phyloP scores from a whole-genome alignment of 2,888 invertebrate genomes.

The Ctenicera cuprea region DNA sequence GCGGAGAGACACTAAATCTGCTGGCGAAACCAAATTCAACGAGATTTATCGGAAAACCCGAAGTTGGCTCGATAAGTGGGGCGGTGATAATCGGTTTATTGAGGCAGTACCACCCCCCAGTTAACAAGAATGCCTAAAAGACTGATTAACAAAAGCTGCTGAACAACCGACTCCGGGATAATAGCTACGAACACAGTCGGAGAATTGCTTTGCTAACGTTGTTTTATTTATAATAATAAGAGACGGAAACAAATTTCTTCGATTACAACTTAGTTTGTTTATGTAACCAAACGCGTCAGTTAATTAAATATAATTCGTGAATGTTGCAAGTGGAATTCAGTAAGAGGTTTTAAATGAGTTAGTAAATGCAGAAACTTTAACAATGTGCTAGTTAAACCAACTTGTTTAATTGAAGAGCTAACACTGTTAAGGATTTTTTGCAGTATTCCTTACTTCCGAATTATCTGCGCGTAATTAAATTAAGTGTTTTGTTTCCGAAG shows the following conservation, averaged over 20 bases:
- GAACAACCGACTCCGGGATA: slow-evolving; percentile 36
- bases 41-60: slow-evolving; percentile 49
- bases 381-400: slow-evolving; percentile 9
- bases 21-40: slow-evolving; percentile 49
- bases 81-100: slow-evolving; percentile 53
- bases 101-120: slow-evolving; percentile 49
- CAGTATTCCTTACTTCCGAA: background rate
- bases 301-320: too few species aligned
- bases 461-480: too few species aligned
- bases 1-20: slow-evolving; percentile 46
- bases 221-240: slow-evolving; percentile 31
- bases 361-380: slow-evolving; percentile 18
- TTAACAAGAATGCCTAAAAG: slow-evolving; percentile 50
- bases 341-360: background rate
- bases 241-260: slow-evolving; percentile 14
- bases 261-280: too few species aligned
- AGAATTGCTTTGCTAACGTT: slow-evolving; percentile 34
- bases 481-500: too few species aligned
- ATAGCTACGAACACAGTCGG: slow-evolving; percentile 35
- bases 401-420: slow-evolving; percentile 10
- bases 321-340: background rate
- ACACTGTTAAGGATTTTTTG: slow-evolving; percentile 1
- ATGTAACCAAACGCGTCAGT: too few species aligned
- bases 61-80: slow-evolving; percentile 51
- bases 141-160: slow-evolving; percentile 48